Evolutionary conservation across 2,888 invertebrate species (phyloP), one percentile per base, ranked within the genome.

Genomic region (Euspilapteryx auroguttella): DNA sequence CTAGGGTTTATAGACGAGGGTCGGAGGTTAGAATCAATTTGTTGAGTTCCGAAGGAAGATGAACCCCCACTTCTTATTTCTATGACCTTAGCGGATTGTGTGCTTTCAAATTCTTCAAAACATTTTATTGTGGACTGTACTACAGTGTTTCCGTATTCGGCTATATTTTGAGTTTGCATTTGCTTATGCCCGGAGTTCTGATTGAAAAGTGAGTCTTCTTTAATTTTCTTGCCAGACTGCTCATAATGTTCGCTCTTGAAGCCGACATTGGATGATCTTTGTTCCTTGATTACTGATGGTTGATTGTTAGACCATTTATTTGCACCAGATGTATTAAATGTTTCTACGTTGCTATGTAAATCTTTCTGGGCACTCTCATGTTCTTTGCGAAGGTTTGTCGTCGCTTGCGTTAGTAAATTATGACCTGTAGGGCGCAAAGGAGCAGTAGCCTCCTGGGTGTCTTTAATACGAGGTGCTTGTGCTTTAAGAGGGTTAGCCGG

Each of bases 401-500:
- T 58, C 32, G 50, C 65, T 54, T 51, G 65, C 24, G 53, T 42
- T 26, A 50, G 47, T 39, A 52, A 55, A 31, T 54, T 62, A 49
- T 52, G 73, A 44, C 45, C 12, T 12, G 29, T 61, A 46, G 27
- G 53, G 52, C 40, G 71, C 45, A 36, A 61, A 52, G 47, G 73
- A 42, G 43, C 68, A 41, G 44, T 66, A 25, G 42, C 40, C 17
- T 83, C 83, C n/a, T n/a, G n/a, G n/a, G n/a, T n/a, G n/a, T n/a
- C n/a, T 49, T 78, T 80, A 25, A 83, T 65, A 28, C 81, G 75
- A 2, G 85, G 83, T 1, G 85, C 83, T 15, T 83, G 82, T 31
- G 82, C 82, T 44, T 79, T 80, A 17, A 84, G 43, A 2, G 83
- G 83, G 54, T 83, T 85, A 24, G 80, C 79, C 34, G 86, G 86